Evolutionary conservation across 2,888 invertebrate species (phyloP), one percentile per base, ranked within the genome.

Genomic region (Enchytraeus crypticus): DNA sequence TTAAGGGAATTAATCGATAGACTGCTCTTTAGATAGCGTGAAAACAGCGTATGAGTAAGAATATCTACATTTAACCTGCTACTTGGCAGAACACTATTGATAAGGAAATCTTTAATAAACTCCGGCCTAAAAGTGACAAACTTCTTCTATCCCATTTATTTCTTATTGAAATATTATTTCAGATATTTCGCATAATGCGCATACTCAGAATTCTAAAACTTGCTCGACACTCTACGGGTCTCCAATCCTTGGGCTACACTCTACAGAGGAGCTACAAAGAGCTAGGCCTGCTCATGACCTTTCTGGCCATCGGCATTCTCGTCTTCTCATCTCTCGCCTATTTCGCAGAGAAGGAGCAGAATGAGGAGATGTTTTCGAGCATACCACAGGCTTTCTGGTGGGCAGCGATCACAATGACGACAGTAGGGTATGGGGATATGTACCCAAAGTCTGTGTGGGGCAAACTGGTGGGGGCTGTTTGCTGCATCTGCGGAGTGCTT

Each of bases 401-500:
- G 96, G 96, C 96, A 81, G 92, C 92, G 82, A 96, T 97, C 84
- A 96, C 96, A 79, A 80, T 80, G 81, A 80, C 81, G 21, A 81
- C 81, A 14, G 81, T 82, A 4, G 96, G 96, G 83, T 97, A 97
- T 86, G 97, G 97, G 84, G 97, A 92, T 84, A 90, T 92, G 83
- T 89, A 87, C 84, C 92, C 97, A 81, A 92, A 89, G 80, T 97
- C 97, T 80, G 88, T 90, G 81, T 87, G 95, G 84, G 98, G 98
- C 84, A 97, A 97, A 85, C 87, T 97, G 84, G 96, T 98, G 85
- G 98, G 97, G 85, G 91, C 92, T 85, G 92, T 96, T 85, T 97
- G 97, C 88, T 97, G 97, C 87, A 92, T 98, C 85, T 97, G 96
- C 87, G 98, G 98, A 85, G 97, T 98, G 83, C 87, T 98, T 88